Evolutionary conservation across 2,797 vertebrate genomes (phyloP).

Genomic region (Poecile montanus): DNA sequence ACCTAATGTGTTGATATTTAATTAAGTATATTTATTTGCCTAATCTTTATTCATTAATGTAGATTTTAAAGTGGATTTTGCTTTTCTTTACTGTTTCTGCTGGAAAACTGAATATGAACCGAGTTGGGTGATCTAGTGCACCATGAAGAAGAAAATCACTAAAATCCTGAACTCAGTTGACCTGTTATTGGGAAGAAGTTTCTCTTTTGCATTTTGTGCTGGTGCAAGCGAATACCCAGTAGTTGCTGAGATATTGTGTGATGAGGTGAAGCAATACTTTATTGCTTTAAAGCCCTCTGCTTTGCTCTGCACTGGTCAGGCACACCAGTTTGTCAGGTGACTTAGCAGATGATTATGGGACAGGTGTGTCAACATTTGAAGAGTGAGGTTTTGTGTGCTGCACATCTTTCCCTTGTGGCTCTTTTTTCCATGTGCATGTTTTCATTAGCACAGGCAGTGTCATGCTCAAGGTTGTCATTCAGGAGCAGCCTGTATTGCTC

Average conservation of each 20-base stretch:
- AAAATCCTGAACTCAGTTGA: neutral
- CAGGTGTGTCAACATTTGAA: fast-evolving
- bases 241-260: neutral
- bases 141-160: neutral
- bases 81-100: neutral
- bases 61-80: neutral
- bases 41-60: constrained; percentile 26
- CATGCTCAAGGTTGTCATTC: neutral
- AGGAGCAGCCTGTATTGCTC: neutral
- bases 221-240: fast-evolving
- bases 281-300: neutral
- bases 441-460: neutral
- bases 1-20: constrained; percentile 30
- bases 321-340: neutral
- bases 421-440: neutral
- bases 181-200: neutral
- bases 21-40: neutral
- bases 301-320: neutral
- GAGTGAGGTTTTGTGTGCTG: neutral
- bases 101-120: neutral
- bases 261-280: neutral
- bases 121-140: neutral
- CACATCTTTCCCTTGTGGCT: neutral
- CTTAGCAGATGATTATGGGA: neutral
- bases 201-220: neutral